Base-by-base conservation (phyloP, 2,888 invertebrate genomes). In the Drosophila atroscutellata region DNA sequence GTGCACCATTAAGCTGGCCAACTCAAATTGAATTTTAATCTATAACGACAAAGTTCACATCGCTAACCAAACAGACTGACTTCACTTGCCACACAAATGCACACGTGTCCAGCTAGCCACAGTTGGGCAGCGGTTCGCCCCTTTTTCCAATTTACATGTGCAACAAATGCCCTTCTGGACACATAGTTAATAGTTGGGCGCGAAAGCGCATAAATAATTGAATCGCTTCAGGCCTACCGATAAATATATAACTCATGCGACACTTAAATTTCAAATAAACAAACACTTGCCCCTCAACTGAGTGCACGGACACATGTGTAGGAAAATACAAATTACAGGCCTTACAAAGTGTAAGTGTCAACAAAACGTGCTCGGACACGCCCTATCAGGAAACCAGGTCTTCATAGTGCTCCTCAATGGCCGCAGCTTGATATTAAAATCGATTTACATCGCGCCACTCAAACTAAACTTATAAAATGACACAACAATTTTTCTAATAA, bases 161-260 rank as follows among this genome's bases (percentile, higher is more conserved):
- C 62, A 49, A 50, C 42, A 34, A 42, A 42, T 42, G 45, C 50
- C 59, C 60, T 60, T 52, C 37, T 7, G 6, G 42, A 59, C 32
- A 47, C 26, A 39, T 57, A 11, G 62, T 75, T 71, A 37, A 77
- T 75, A 65, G 30, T 55, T 65, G 59, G 63, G 61, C 69, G 72
- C 28, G 47, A 56, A 59, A 52, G 50, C 11, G 0, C 49, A 47
- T 89, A 28, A 76, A 89, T 89, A 73, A 89, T 85, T 85, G 26
- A 85, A 11, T 63, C 42, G 47, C 64, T 64, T 68, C 39, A 39
- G 36, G 42, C 26, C 68, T 32, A 30, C 50, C 34, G 61, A 74
- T 69, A 74, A 72, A 72, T 75, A 49, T 71, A 86, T 71, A 60
- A 76, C 49, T 70, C 51, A 66, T 61, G 61, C 45, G 56, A 39